phyloP scores from a whole-genome alignment of 2,113 vertebrate species.

The Trinectes maculatus region DNA sequence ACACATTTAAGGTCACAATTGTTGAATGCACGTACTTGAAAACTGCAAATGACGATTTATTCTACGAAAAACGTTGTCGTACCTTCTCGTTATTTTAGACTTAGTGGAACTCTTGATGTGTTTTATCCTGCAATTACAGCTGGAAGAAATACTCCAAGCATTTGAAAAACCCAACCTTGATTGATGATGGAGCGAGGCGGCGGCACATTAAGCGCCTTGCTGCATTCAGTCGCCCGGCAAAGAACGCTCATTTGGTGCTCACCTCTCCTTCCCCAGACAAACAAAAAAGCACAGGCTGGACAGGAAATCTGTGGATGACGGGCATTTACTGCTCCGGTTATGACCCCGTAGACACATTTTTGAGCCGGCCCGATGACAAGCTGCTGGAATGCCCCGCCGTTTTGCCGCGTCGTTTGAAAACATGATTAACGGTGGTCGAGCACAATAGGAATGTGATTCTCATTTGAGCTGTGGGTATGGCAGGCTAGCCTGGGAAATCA shows the following conservation, averaged over 20 bases:
- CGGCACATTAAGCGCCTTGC: not conserved
- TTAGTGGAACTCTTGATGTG: not conserved
- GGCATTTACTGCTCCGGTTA: slow-evolving; percentile 69
- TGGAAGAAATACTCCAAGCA: slow-evolving; percentile 1
- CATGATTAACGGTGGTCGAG: slow-evolving; percentile 76
- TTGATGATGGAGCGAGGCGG: not conserved
- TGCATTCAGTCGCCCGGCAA: slow-evolving; percentile 13
- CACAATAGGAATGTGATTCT: slow-evolving; percentile 79
- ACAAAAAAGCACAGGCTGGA: slow-evolving; percentile 51
- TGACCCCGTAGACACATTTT: slow-evolving; percentile 74
- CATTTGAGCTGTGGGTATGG: slow-evolving; percentile 69
- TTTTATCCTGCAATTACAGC: slow-evolving; percentile 10
- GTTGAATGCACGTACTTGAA: not conserved
- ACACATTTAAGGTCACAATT: not conserved
- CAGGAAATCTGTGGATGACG: slow-evolving; percentile 52
- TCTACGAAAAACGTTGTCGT: too few relatives aligned
- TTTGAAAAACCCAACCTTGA: slow-evolving; percentile 2
- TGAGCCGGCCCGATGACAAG: slow-evolving; percentile 71
- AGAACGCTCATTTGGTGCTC: slow-evolving; percentile 11
- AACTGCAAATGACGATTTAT: too few relatives aligned
- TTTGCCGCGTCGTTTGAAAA: slow-evolving; percentile 74
- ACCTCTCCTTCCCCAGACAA: slow-evolving; percentile 27
- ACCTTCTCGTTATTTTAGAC: too few relatives aligned
- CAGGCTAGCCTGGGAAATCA: slow-evolving; percentile 74
- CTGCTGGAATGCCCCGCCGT: slow-evolving; percentile 61